These are phyloP conservation scores for Drosophila equinoxialis DNA, from an alignment of 1,140 invertebrate genomes.

Conservation along the genomic window DNA sequence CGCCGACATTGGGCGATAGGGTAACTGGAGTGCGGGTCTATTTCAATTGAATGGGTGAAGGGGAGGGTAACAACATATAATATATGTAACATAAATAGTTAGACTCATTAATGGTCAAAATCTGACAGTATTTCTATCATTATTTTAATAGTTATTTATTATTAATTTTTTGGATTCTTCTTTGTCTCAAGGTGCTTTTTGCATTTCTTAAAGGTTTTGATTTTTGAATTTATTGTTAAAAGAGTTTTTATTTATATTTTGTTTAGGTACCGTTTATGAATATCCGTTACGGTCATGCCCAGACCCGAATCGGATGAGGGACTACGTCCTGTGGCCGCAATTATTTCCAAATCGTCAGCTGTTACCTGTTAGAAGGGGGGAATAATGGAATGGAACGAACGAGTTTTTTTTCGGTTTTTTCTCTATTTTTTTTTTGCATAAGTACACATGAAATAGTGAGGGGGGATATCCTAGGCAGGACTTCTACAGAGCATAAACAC, in stretches of 20 bases:
- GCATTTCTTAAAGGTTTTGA: not conserved
- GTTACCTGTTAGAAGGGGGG: slow-evolving; percentile 72
- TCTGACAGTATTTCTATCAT: not conserved
- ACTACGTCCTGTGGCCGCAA: slow-evolving; percentile 80
- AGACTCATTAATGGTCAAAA: slow-evolving; percentile 49
- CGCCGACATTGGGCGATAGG: slow-evolving; percentile 82
- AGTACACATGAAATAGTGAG: slow-evolving; percentile 57
- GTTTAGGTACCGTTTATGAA: slow-evolving; percentile 78
- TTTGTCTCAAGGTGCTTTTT: slow-evolving; percentile 5
- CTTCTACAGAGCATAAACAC: slow-evolving; percentile 35
- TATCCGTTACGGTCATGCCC: slow-evolving; percentile 81
- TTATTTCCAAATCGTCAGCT: slow-evolving; percentile 82
- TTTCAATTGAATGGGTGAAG: slow-evolving; percentile 17
- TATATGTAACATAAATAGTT: slow-evolving; percentile 33
- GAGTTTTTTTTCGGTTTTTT: slow-evolving; percentile 26
- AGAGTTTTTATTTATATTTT: slow-evolving; percentile 17
- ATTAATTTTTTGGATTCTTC: not conserved
- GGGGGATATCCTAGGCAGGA: too few relatives aligned
- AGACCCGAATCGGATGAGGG: slow-evolving; percentile 80
- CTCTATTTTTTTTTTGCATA: slow-evolving; percentile 30
- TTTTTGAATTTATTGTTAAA: not conserved
- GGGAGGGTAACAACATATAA: slow-evolving; percentile 41
- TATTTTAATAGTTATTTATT: not conserved
- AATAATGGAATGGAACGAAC: slow-evolving; percentile 61
- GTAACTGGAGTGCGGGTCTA: slow-evolving; percentile 79